phyloP scores from a whole-genome alignment of 2,888 invertebrate genomes.

The Amblyjoppa fuscipennis region DNA sequence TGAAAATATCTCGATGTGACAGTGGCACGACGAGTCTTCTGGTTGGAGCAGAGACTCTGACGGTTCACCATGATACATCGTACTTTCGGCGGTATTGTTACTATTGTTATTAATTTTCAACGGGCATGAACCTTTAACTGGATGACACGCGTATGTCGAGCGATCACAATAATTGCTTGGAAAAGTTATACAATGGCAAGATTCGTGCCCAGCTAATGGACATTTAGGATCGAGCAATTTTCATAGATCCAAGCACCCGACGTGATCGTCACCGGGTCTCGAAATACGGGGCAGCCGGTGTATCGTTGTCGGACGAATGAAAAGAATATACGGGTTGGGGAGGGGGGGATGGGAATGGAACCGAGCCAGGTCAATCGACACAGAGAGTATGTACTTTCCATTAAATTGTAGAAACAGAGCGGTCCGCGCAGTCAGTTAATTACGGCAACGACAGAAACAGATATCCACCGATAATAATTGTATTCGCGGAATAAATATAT shows the following conservation, averaged over 20 bases:
- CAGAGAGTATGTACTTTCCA: slow-evolving; percentile 6
- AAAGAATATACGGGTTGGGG: too few species aligned
- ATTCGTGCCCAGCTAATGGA: too few species aligned
- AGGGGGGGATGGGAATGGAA: background rate
- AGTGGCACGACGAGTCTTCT: slow-evolving; percentile 10
- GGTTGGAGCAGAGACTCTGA: background rate
- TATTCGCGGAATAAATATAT: background rate
- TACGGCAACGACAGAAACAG: background rate
- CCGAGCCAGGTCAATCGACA: background rate
- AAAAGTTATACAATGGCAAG: too few species aligned
- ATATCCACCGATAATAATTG: background rate
- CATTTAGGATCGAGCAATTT: too few species aligned
- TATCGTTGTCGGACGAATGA: too few species aligned
- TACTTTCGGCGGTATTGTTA: background rate
- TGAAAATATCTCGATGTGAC: slow-evolving; percentile 37
- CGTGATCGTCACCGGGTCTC: too few species aligned
- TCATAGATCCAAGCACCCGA: too few species aligned
- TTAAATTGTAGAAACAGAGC: background rate
- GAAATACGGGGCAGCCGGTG: too few species aligned
- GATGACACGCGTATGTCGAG: too few species aligned
- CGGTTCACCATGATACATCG: background rate
- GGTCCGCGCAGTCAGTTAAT: background rate
- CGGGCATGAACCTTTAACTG: too few species aligned
- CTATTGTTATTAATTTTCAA: background rate
- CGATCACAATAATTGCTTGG: too few species aligned